These are phyloP conservation scores for Acrossocheilus fasciatus DNA, from an alignment of 2,797 vertebrate species.

Conservation along the genomic window DNA sequence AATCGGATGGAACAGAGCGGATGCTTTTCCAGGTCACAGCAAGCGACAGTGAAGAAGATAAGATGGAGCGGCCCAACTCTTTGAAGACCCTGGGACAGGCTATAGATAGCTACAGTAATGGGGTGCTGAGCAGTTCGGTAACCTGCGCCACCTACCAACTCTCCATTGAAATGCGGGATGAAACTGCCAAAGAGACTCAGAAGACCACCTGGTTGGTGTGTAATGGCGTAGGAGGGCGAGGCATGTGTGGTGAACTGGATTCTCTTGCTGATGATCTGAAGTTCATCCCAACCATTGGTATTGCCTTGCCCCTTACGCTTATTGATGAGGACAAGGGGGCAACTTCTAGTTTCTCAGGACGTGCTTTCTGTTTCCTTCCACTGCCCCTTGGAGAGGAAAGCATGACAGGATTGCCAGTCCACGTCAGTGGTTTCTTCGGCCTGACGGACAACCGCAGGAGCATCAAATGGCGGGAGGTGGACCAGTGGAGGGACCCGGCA, in stretches of 20 bases:
- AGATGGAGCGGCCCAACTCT: slow-evolving; percentile 86
- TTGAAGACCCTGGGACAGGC: slow-evolving; percentile 88
- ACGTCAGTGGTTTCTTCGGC: slow-evolving; percentile 97
- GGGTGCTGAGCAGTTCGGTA: slow-evolving; percentile 82
- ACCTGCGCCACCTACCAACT: slow-evolving; percentile 93
- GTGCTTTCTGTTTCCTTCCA: slow-evolving; percentile 97
- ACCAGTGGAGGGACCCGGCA: slow-evolving; percentile 97
- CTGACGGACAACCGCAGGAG: slow-evolving; percentile 98
- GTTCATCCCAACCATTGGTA: slow-evolving; percentile 93
- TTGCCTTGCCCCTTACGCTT: slow-evolving; percentile 86
- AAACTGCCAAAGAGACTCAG: slow-evolving; percentile 85
- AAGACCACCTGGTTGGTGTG: slow-evolving; percentile 93
- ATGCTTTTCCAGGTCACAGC: slow-evolving; percentile 92
- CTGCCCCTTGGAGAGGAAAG: slow-evolving; percentile 96
- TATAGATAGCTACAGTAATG: slow-evolving; percentile 89
- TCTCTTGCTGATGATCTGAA: slow-evolving; percentile 94
- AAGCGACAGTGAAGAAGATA: slow-evolving; percentile 83
- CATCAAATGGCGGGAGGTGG: slow-evolving; percentile 97
- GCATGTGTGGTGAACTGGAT: slow-evolving; percentile 90
- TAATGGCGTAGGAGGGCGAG: slow-evolving; percentile 93
- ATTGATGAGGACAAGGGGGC: slow-evolving; percentile 83
- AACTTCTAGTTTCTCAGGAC: slow-evolving; percentile 85
- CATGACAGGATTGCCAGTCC: slow-evolving; percentile 94
- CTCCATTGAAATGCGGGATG: slow-evolving; percentile 89
- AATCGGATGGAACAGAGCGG: slow-evolving; percentile 89